Conservation (phyloP, 2,113 vertebrate genomes). For the Scolopax mira region DNA sequence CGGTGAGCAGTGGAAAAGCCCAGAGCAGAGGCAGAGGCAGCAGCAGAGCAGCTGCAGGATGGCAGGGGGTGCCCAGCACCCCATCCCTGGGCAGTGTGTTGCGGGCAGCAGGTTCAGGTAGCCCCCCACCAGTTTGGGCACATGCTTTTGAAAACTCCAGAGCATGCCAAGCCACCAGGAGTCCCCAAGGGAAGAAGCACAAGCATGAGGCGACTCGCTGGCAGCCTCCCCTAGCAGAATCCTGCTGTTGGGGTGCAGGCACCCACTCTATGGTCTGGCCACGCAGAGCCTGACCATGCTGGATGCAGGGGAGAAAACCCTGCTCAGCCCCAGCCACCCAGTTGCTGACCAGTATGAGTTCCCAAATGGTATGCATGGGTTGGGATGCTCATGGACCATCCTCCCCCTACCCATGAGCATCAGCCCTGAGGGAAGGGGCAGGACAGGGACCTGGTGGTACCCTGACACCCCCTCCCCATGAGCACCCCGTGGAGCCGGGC, state of each 20-base stretch:
- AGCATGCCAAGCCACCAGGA: neutral
- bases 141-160: neutral
- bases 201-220: neutral
- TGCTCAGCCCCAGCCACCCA: neutral
- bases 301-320: neutral
- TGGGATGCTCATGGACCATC: neutral
- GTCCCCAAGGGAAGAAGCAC: neutral
- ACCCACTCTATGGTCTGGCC: neutral
- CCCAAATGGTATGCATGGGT: neutral
- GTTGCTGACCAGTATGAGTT: neutral
- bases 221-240: fast-evolving
- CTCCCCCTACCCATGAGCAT: neutral
- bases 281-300: fast-evolving
- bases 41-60: neutral
- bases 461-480: neutral
- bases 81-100: neutral
- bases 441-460: neutral
- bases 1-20: fast-evolving
- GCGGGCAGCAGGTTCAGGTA: neutral
- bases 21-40: neutral
- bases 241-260: fast-evolving
- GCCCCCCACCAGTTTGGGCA: neutral
- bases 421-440: neutral
- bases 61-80: neutral
- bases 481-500: fast-evolving